These are phyloP conservation scores for Oeneis ivallda DNA, from an alignment of 2,888 invertebrate species.

Conservation along the genomic window DNA sequence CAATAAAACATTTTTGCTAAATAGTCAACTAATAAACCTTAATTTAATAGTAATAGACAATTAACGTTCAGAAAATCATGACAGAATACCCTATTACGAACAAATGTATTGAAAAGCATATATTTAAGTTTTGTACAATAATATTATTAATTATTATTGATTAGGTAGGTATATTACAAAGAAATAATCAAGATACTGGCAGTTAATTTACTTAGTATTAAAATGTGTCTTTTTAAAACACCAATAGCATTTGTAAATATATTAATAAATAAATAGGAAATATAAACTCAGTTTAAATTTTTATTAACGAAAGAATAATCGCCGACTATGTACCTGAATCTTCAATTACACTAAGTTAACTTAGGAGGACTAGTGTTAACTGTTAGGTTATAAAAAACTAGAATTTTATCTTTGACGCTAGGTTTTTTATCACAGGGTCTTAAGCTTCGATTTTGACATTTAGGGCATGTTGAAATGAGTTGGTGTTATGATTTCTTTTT, in stretches of 20 bases:
- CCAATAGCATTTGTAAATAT: conserved; percentile 63
- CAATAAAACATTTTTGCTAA: no score
- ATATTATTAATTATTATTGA: conserved; percentile 5
- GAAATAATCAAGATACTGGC: conserved; percentile 1
- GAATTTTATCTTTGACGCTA: conserved; percentile 70
- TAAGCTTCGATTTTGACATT: conserved; percentile 47
- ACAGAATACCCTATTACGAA: no score
- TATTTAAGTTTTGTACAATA: conserved; percentile 16
- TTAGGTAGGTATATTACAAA: not conserved
- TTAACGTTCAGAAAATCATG: no score
- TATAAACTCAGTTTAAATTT: conserved; percentile 57
- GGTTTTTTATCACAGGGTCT: conserved; percentile 75
- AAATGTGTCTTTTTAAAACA: conserved; percentile 49
- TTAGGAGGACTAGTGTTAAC: conserved; percentile 74
- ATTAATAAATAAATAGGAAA: conserved; percentile 45
- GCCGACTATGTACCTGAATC: conserved; percentile 79
- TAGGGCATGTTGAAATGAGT: conserved; percentile 44
- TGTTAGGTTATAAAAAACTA: conserved; percentile 68
- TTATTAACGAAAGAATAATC: conserved; percentile 51
- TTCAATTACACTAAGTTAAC: conserved; percentile 78
- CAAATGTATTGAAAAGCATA: not conserved
- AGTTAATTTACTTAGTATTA: conserved; percentile 12
- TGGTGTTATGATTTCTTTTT: conserved; percentile 40
- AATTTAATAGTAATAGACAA: no score
- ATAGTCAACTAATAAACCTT: no score